A percentile compares a stretch with the other conserved stretches of the same genome.
phyloP scores from a whole-genome alignment of 2,888 invertebrate genomes.

The Loripinus fragilis region DNA sequence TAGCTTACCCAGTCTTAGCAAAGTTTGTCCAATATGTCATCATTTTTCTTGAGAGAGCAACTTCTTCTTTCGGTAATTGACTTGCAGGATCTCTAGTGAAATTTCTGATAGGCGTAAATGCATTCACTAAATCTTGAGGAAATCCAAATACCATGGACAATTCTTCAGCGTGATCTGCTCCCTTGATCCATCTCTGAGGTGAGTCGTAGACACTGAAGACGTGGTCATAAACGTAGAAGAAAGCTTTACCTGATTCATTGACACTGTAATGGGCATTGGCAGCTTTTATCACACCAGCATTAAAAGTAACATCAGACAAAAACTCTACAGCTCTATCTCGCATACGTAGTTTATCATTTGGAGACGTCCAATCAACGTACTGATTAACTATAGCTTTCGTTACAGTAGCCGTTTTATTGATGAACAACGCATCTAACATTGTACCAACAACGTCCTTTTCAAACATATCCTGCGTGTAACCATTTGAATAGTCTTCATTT shows the following conservation, averaged over 20 bases:
- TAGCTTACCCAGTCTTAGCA: neutral
- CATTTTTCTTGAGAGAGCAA: neutral
- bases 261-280: neutral
- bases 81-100: neutral
- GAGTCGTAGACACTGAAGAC: neutral
- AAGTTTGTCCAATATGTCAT: constrained; percentile 5
- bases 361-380: constrained; percentile 6
- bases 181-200: neutral
- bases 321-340: neutral
- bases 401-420: neutral
- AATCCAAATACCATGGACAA: neutral
- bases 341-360: neutral
- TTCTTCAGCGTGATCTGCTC: neutral
- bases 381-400: neutral
- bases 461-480: neutral
- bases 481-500: neutral
- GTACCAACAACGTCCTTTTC: neutral
- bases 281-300: neutral
- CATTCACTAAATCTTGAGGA: neutral
- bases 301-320: neutral
- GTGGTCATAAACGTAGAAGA: constrained; percentile 7
- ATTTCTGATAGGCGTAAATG: neutral
- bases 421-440: neutral
- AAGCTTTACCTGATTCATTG: neutral
- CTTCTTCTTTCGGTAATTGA: neutral